Base-by-base conservation (phyloP, 2,113 vertebrate genomes). In the Aphelocoma coerulescens region DNA sequence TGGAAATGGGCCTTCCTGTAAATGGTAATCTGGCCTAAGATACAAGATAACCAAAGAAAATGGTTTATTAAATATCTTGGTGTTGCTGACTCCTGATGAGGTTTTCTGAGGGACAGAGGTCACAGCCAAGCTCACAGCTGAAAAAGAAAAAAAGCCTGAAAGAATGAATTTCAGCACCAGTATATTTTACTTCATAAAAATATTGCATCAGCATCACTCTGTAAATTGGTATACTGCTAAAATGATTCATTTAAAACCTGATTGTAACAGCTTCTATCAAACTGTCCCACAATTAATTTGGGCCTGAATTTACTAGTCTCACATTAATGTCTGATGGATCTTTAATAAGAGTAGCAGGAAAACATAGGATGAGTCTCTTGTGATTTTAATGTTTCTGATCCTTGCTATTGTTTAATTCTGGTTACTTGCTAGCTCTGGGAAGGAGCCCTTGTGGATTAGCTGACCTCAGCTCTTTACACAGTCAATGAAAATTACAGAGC, bases 381-480 rank as follows among this genome's bases (percentile, higher is more conserved):
- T 87, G 61, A 94, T 88, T 90, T 87, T 77, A 93, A 86, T 0
- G 0, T 93, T 96, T 95, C 72, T 84, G 57, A 91, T 95, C 83
- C 93, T 90, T 66, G 51, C 48, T 95, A 65, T 57, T 91, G 76
- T 96, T 97, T 91, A 88, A 95, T 92, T 92, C 85, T 92, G 85
- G 91, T 86, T 85, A 65, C 93, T 94, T 95, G 80, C 88, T 91
- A 94, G 79, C 78, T 87, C 91, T 94, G 57, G 44, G 86, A 94
- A 94, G 85, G 69, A 94, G 92, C 54, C 66, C 69, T 96, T 93
- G 92, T 84, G 88, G 84, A 91, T 93, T 93, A 92, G 88, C 93
- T 95, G 91, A 92, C 83, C 86, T 95, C 93, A 93, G 96, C 96
- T 95, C 85, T 93, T 96, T 91, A 75, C 59, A 65, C 73, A 91